Percentiles rank a stretch among this genome's conserved stretches.
Conservation (phyloP, 1,140 invertebrate species). For the Campoletis sonorensis region DNA sequence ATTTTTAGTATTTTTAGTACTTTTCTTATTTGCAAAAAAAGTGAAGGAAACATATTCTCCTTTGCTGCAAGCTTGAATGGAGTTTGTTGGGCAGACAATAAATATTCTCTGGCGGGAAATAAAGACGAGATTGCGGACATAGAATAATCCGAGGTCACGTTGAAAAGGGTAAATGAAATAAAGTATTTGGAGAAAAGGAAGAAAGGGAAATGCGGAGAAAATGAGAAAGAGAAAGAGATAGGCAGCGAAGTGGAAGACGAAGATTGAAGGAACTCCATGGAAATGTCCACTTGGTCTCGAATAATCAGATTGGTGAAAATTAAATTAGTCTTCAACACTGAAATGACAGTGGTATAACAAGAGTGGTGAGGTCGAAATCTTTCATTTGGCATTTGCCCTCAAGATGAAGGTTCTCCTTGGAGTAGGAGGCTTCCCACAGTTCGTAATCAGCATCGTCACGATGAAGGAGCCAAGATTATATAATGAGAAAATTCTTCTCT, state of each 20-base stretch:
- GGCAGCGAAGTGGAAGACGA: neutral
- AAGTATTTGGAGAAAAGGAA: neutral
- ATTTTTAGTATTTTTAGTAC: too few species aligned
- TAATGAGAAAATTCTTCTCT: constrained; percentile 8
- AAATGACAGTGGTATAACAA: neutral
- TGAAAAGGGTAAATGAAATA: neutral
- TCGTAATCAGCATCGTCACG: neutral
- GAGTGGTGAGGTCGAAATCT: constrained; percentile 1
- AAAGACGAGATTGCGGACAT: neutral
- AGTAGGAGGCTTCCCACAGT: neutral
- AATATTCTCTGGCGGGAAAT: neutral
- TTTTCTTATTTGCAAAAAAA: neutral
- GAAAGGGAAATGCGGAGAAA: neutral
- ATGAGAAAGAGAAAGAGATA: neutral
- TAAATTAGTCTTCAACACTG: constrained; percentile 3
- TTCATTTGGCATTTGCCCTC: constrained; percentile 1
- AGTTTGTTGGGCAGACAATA: neutral
- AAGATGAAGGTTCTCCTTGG: neutral
- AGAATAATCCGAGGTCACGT: neutral
- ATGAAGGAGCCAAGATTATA: neutral
- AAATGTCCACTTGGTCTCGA: constrained; percentile 3
- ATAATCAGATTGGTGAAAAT: constrained; percentile 11
- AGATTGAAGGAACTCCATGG: neutral
- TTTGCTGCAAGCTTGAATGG: neutral
- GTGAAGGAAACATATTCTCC: neutral